Conservation (phyloP, 2,888 invertebrate genomes). For the Netelia fuscicornis region DNA sequence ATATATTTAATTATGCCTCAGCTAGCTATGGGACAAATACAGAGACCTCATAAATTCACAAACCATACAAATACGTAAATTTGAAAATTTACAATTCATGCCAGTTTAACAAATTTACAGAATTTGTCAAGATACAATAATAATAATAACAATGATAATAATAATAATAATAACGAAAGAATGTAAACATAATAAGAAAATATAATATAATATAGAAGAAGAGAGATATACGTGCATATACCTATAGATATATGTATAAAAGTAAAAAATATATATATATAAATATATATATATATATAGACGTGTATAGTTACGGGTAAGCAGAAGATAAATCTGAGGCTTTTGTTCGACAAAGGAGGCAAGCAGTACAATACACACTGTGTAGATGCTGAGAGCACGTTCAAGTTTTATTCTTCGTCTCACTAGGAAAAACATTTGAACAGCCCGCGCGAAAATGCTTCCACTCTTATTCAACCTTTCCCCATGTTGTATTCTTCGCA, state of each 20-base stretch:
- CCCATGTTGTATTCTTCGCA: background rate
- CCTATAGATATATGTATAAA: background rate
- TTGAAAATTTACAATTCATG: too few species aligned
- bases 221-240: background rate
- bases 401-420: conserved; percentile 15
- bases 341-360: conserved; percentile 59
- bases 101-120: too few species aligned
- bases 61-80: too few species aligned
- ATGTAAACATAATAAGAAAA: too few species aligned
- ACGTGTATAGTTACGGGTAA: conserved; percentile 2
- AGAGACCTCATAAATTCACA: too few species aligned
- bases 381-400: conserved; percentile 41
- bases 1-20: too few species aligned
- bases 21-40: too few species aligned
- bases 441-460: conserved; percentile 14
- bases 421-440: conserved; percentile 39
- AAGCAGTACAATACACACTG: conserved; percentile 54
- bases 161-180: too few species aligned
- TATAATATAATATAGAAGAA: too few species aligned
- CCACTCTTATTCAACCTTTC: conserved; percentile 10
- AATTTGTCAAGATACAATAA: too few species aligned
- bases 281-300: background rate
- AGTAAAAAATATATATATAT: background rate
- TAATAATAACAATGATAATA: too few species aligned
- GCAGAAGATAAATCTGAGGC: conserved; percentile 58